Evolutionary conservation across 2,113 vertebrate genomes (phyloP), one percentile per base, ranked within the genome.

Genomic region (Ondatra zibethicus): DNA sequence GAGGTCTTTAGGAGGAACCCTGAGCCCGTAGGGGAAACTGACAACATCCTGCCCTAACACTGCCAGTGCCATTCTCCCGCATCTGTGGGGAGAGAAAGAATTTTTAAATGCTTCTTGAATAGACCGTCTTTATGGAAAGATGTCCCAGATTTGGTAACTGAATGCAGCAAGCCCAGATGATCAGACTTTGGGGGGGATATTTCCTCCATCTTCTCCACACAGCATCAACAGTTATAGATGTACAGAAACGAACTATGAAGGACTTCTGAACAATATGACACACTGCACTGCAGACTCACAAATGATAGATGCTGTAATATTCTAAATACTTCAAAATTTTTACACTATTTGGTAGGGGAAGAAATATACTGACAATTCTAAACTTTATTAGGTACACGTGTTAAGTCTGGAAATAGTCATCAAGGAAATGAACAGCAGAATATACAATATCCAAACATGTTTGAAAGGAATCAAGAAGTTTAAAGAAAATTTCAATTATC

Each of bases 401-500:
- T 80, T 92, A 72, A 77, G 21, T 45, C 65, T 96, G 45, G 66
- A 93, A 58, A 21, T 39, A 95, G 50, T 25, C 61, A 73, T 65
- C 88, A 82, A 58, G 94, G 85, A 70, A 55, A 78, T 89, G 86
- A 86, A 29, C 81, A 66, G 89, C 7, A 75, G 47, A 95, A 95
- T 86, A 61, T 16, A 47, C 76, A 84, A 63, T 76, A 88, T 78
- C 68, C 80, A 95, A 92, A 78, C 7, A 42, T 25, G 0, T 2
- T 78, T 19, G 13, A 19, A 73, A 88, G 31, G 21, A 19, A 81
- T 33, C 5, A 3, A 65, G 50, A 17, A 75, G 3, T 52, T 86
- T 65, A 29, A 58, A 72, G 17, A 89, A 95, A 82, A 94, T 31
- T 14, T 50, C 17, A 36, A 61, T 88, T 63, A 94, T 33, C 80